Base-by-base conservation (phyloP, 2,888 invertebrate species). In the Eilema sororculum region DNA sequence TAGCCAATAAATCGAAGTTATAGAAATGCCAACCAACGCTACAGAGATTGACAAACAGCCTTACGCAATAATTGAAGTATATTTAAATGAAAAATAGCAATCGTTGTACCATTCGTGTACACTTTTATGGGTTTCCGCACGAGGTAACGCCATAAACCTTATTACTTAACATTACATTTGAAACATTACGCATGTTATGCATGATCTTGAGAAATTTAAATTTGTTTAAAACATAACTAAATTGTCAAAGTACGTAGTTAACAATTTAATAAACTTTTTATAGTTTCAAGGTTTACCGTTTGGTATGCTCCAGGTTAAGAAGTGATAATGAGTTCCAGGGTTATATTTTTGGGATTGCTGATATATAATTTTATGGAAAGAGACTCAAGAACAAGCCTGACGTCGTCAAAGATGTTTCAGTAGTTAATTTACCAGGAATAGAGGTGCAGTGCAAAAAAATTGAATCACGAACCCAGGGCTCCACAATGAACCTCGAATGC, bases 181-280 rank as follows among this genome's bases (percentile, higher is more conserved):
- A 52, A 46, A 20, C 16, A 46, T 16, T 41, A 63, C 60, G 30
- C 6, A 24, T 58, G 13, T 24, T 16, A 58, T 10, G 22, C 16
- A 58, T 58, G 57, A 13, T 58, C 52, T 52, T 52, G n/a, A 20
- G 52, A 52, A 52, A 52, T 52, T 52, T 52, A 52, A 52, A 52
- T 46, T 46, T 4, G 5, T 6, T 46, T 8, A 52, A 52, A 52
- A 52, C 20, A n/a, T 52, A n/a, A 8, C n/a, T 8, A n/a, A 52
- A 9, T 52, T 52, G 9, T n/a, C 52, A n/a, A 6, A 46, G 46
- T 46, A 41, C 16, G 46, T 20, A 46, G 46, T 46, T 20, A 20
- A 52, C n/a, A 52, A 52, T 52, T 52, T 52, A 52, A n/a, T 52
- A 52, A n/a, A 52, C n/a, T 52, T 52, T 25, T 12, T 58, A 16